phyloP scores from a whole-genome alignment of 2,113 vertebrate species.

The Seriola aureovittata region DNA sequence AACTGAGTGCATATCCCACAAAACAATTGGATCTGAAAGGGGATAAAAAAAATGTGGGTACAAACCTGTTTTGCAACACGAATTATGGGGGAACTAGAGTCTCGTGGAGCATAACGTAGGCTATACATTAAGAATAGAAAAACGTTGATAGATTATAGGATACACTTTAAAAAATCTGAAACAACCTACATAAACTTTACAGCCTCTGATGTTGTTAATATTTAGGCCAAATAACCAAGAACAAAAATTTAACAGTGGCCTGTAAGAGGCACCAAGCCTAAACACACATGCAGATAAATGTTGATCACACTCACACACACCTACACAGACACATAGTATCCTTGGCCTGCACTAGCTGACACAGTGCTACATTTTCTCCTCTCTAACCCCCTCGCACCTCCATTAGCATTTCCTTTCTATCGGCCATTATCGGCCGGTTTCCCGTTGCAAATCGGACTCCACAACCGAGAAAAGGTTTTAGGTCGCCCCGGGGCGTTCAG shows the following conservation, averaged over 20 bases:
- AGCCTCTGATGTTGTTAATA: background rate
- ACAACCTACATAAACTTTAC: background rate
- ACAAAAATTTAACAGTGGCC: background rate
- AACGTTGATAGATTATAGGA: background rate
- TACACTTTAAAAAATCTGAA: background rate
- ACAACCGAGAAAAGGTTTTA: conserved; percentile 77
- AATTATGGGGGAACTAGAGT: background rate
- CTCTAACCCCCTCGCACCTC: conserved; percentile 63
- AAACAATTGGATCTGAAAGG: background rate
- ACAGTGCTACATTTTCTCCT: conserved; percentile 62
- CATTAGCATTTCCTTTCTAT: conserved; percentile 86
- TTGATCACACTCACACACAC: conserved; percentile 2
- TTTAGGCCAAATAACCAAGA: background rate
- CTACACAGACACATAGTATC: background rate
- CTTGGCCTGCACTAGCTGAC: conserved; percentile 48
- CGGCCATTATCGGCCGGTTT: conserved; percentile 81
- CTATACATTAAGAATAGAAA: background rate
- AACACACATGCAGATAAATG: background rate
- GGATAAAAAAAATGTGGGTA: background rate
- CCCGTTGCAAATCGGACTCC: conserved; percentile 84
- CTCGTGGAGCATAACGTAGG: background rate
- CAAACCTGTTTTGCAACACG: background rate
- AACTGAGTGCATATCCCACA: background rate
- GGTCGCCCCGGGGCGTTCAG: conserved; percentile 73
- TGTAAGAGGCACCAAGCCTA: background rate